These are phyloP conservation scores for Dicyrtoma fusca DNA, from an alignment of 2,888 invertebrate species.

Conservation along the genomic window DNA sequence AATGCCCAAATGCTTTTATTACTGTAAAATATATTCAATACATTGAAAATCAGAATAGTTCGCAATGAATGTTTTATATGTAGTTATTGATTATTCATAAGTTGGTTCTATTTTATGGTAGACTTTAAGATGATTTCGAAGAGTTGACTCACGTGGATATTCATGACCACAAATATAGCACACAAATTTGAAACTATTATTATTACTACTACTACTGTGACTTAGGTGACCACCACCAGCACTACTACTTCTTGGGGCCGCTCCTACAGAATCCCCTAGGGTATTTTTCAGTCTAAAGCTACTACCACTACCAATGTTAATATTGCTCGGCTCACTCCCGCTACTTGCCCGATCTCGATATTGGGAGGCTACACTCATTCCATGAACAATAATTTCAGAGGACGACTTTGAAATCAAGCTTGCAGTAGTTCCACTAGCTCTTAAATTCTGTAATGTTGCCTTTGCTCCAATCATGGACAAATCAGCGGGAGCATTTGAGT, in stretches of 20 bases:
- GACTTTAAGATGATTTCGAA: slow-evolving; percentile 55
- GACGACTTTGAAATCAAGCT: not conserved
- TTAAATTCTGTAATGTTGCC: not conserved
- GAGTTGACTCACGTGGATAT: slow-evolving; percentile 55
- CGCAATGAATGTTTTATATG: not conserved
- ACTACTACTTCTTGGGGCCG: slow-evolving; percentile 35
- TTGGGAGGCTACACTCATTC: not conserved
- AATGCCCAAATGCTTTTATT: no score
- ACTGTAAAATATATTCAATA: slow-evolving; percentile 1
- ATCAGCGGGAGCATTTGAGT: slow-evolving; percentile 36
- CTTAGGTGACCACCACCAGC: slow-evolving; percentile 6
- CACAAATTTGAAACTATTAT: slow-evolving; percentile 50
- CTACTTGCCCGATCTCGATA: slow-evolving; percentile 41
- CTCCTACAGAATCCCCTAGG: slow-evolving; percentile 37
- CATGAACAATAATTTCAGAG: slow-evolving; percentile 16
- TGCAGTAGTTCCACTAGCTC: not conserved
- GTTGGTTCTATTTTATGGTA: slow-evolving; percentile 54
- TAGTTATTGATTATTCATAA: slow-evolving; percentile 1
- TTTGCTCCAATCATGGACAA: slow-evolving; percentile 35
- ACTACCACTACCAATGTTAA: slow-evolving; percentile 32
- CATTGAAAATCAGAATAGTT: not conserved
- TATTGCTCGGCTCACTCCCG: slow-evolving; percentile 40
- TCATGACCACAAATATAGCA: slow-evolving; percentile 56
- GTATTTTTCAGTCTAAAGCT: slow-evolving; percentile 28
- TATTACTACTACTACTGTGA: slow-evolving; percentile 16